Conservation (phyloP, 2,113 vertebrate species). For the Sapajus apella region DNA sequence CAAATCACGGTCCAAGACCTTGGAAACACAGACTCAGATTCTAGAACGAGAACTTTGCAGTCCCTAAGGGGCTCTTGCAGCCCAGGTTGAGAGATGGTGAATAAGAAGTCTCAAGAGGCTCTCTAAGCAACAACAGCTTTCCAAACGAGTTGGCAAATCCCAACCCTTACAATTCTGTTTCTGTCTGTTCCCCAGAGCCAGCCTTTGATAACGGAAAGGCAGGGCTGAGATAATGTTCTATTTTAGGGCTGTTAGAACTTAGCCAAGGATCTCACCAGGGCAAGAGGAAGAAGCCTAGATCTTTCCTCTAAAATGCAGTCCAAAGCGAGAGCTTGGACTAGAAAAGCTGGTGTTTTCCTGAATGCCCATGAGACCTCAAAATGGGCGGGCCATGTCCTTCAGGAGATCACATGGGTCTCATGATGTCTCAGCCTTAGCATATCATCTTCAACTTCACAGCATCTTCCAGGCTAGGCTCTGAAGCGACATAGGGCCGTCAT, state of each 20-base stretch:
- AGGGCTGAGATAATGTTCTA: background rate
- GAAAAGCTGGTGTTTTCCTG: background rate
- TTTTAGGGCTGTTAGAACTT: background rate
- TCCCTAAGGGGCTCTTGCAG: background rate
- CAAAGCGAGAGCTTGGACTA: background rate
- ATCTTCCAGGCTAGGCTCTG: background rate
- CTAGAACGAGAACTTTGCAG: background rate
- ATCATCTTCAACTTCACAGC: background rate
- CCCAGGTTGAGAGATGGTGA: accelerated
- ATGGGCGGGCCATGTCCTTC: accelerated
- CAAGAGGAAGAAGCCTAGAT: background rate
- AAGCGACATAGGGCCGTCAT: background rate
- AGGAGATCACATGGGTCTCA: background rate
- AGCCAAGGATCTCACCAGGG: background rate
- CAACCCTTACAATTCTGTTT: background rate
- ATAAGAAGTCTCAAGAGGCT: background rate
- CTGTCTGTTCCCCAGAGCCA: background rate
- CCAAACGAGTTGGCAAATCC: background rate
- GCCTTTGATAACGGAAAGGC: background rate
- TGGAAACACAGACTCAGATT: background rate
- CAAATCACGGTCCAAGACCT: background rate
- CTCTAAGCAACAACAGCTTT: background rate
- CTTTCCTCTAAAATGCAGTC: background rate
- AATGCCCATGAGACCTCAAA: background rate
- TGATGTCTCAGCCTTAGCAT: background rate